phyloP scores from a whole-genome alignment of 92 coral and sea anemone species.

The Actinernus sp. region DNA sequence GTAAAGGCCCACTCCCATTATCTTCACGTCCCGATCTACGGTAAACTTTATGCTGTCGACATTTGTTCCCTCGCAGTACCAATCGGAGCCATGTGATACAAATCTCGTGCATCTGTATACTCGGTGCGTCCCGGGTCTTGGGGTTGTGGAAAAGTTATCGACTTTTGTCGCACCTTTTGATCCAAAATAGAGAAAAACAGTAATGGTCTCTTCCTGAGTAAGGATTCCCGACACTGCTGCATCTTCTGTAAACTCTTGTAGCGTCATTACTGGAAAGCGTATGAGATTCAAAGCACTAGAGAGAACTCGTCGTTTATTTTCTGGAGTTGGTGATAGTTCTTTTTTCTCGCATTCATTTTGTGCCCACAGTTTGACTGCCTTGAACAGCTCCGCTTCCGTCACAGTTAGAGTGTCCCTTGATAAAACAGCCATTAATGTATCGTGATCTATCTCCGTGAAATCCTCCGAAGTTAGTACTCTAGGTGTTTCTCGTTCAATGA shows the following conservation, averaged over 20 bases:
- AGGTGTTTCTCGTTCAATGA: slow-evolving; percentile 79
- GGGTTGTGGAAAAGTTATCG: slow-evolving; percentile 56
- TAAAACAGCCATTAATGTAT: slow-evolving; percentile 73
- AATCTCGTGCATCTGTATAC: slow-evolving; percentile 75
- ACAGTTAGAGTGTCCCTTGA: slow-evolving; percentile 81
- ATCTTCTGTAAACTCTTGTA: slow-evolving; percentile 81
- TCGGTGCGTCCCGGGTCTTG: slow-evolving; percentile 79
- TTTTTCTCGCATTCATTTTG: slow-evolving; percentile 74
- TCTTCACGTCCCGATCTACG: slow-evolving; percentile 70
- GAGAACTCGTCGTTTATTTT: slow-evolving; percentile 76
- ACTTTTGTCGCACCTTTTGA: slow-evolving; percentile 81
- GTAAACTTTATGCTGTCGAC: slow-evolving; percentile 84
- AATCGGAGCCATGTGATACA: slow-evolving; percentile 62
- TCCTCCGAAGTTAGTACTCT: slow-evolving; percentile 75
- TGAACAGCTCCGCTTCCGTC: slow-evolving; percentile 77
- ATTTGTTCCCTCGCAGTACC: slow-evolving; percentile 85
- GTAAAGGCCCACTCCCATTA: slow-evolving; percentile 83
- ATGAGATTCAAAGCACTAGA: slow-evolving; percentile 73
- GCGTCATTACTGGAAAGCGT: slow-evolving; percentile 86
- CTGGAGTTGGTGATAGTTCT: slow-evolving; percentile 60
- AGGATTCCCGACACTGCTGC: slow-evolving; percentile 89
- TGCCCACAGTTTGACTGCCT: slow-evolving; percentile 82
- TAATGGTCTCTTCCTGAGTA: slow-evolving; percentile 78
- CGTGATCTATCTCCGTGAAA: slow-evolving; percentile 71
- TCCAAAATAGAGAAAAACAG: slow-evolving; percentile 75